Base-by-base conservation (phyloP, 1,140 invertebrate genomes). In the Paralvinella palmiformis region DNA sequence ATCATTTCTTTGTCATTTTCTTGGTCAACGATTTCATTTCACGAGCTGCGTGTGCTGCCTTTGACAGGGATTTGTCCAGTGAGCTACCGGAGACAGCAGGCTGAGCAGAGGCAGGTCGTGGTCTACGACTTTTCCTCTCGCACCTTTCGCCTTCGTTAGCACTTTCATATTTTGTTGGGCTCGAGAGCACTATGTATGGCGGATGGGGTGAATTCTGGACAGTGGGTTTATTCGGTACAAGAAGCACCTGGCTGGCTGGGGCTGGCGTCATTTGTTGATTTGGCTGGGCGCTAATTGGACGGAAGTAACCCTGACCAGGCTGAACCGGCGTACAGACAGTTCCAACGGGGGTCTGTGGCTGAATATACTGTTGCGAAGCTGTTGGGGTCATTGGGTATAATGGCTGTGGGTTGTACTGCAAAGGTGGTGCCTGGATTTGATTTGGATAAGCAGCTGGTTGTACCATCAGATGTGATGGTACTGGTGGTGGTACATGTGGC, bases 21-120 rank as follows among this genome's bases (percentile, higher is more conserved):
- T 33, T 27, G 7, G 55, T 57, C 24, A 57, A 22, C 33, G 27
- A 24, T 32, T 57, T 57, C 55, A 57, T 57, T 36, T 57, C 55
- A 31, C 17, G 27, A 27, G 55, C 55, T 10, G 55, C 55, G 22
- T 32, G 27, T n/a, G 55, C 33, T 7, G 55, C 55, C 27, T 57
- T 52, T 29, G 31, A 29, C 7, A 52, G 24, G 4, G 48, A 52
- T 13, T 22, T 27, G 48, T 52, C 48, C 2, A 52, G 48, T 22
- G 24, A 29, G 48, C n/a, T n/a, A n/a, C 24, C 48, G 48, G 17
- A 27, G 24, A 27, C 48, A 15, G 13, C 48, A 3, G 31, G 48
- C 31, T 29, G 24, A 3, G 48, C 48, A 1, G 48, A 52, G 48
- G 48, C 24, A n/a, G 48, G 48, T 22, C 48, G 48, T 52, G 48